Evolutionary conservation across 2,888 invertebrate species (phyloP).

Genomic region (Epinotia ramella): DNA sequence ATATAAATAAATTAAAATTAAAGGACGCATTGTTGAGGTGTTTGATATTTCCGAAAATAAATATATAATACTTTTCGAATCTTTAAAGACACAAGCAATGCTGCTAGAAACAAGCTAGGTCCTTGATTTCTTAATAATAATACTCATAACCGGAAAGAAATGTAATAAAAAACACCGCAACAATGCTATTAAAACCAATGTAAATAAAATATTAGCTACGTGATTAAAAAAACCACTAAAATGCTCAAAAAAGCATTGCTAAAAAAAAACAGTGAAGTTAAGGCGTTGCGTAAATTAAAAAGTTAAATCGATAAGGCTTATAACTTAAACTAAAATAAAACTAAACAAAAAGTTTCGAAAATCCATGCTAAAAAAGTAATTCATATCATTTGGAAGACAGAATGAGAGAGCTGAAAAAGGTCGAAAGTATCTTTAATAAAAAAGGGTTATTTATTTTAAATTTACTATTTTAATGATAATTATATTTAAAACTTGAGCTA

Average conservation of each 20-base stretch:
- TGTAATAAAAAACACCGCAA: slow-evolving; percentile 9
- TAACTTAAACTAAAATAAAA: slow-evolving; percentile 18
- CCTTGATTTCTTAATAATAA: too few species aligned
- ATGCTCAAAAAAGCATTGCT: slow-evolving; percentile 43
- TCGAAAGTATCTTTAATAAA: slow-evolving; percentile 18
- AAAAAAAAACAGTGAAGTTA: slow-evolving; percentile 39
- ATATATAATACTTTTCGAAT: background rate
- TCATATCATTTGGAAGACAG: slow-evolving; percentile 17
- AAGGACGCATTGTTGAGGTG: slow-evolving; percentile 2
- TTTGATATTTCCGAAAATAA: background rate
- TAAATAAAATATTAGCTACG: slow-evolving; percentile 37
- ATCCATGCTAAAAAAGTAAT: slow-evolving; percentile 24
- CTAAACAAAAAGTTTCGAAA: slow-evolving; percentile 33
- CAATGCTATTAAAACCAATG: background rate
- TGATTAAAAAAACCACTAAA: slow-evolving; percentile 24
- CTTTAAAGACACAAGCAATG: too few species aligned
- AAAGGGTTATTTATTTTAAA: slow-evolving; percentile 18
- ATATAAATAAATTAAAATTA: slow-evolving; percentile 12
- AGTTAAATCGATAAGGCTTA: slow-evolving; percentile 9
- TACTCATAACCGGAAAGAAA: background rate
- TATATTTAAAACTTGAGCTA: background rate
- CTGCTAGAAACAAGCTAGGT: too few species aligned
- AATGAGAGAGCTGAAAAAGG: slow-evolving; percentile 30
- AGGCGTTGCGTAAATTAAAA: slow-evolving; percentile 41
- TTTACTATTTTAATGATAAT: background rate